These are phyloP conservation scores for Phorcus lineatus DNA, from an alignment of 2,888 invertebrate genomes.

Conservation along the genomic window DNA sequence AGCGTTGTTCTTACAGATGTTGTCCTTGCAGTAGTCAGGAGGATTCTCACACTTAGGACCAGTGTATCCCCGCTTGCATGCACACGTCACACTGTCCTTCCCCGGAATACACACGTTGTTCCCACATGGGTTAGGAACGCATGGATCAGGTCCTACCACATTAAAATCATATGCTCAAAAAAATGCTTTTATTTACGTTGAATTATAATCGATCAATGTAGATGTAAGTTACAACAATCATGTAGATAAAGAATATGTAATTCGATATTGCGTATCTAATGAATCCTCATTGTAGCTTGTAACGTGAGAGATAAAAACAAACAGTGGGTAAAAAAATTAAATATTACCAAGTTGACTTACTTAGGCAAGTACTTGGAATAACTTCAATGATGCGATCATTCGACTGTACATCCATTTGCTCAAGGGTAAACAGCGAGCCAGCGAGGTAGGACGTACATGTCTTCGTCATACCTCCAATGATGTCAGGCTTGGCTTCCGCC, in stretches of 20 bases:
- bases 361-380: constrained; percentile 4
- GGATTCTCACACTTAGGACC: neutral
- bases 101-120: neutral
- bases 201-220: too few relatives aligned
- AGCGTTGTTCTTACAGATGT: neutral
- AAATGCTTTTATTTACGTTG: too few relatives aligned
- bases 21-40: neutral
- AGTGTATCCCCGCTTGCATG: neutral
- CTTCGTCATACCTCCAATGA: neutral
- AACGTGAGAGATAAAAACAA: too few relatives aligned
- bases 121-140: neutral
- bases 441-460: neutral
- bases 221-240: too few relatives aligned
- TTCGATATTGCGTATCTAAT: too few relatives aligned
- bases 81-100: neutral
- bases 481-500: neutral
- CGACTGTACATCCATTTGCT: neutral
- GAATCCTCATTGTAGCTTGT: too few relatives aligned
- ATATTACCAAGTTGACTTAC: neutral
- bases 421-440: neutral
- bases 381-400: neutral
- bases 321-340: too few relatives aligned
- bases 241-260: too few relatives aligned
- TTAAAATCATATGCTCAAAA: too few relatives aligned
- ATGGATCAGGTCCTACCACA: neutral